Percentiles rank a stretch among this genome's conserved stretches.
These are phyloP conservation scores for Pangasianodon gigas DNA, from an alignment of 2,113 vertebrate species.

Conservation along the genomic window DNA sequence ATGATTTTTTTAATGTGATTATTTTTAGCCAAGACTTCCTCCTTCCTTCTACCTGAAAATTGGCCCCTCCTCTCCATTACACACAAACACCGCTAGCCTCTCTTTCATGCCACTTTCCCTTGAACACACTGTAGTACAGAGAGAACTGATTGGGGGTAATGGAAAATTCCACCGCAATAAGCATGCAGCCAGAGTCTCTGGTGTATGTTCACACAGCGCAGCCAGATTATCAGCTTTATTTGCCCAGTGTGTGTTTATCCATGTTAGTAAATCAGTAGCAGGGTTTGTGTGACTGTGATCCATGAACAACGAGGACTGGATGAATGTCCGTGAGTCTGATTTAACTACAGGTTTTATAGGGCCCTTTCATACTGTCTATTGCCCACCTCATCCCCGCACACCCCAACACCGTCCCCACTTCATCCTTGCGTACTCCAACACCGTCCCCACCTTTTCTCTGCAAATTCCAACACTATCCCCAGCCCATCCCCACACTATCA, in stretches of 20 bases:
- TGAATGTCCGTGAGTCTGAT: not conserved
- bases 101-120: not conserved
- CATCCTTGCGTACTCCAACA: not conserved
- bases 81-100: not conserved
- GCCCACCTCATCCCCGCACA: not conserved
- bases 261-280: conserved; percentile 44
- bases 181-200: conserved; percentile 34
- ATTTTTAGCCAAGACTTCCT: not conserved
- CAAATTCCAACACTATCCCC: too few species aligned
- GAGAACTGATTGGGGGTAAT: conserved; percentile 51
- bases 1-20: not conserved
- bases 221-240: conserved; percentile 42
- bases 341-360: not conserved
- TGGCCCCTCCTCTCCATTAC: not conserved
- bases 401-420: not conserved
- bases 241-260: conserved; percentile 22
- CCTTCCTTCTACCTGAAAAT: not conserved
- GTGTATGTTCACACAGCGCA: conserved; percentile 36
- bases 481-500: too few species aligned
- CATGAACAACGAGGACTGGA: not conserved
- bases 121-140: not conserved
- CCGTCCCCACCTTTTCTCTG: not conserved
- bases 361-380: not conserved
- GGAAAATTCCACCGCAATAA: conserved; percentile 60
- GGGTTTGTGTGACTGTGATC: not conserved